Evolutionary conservation across 2,888 invertebrate genomes (phyloP).

Genomic region (Chrysolina oricalcia): DNA sequence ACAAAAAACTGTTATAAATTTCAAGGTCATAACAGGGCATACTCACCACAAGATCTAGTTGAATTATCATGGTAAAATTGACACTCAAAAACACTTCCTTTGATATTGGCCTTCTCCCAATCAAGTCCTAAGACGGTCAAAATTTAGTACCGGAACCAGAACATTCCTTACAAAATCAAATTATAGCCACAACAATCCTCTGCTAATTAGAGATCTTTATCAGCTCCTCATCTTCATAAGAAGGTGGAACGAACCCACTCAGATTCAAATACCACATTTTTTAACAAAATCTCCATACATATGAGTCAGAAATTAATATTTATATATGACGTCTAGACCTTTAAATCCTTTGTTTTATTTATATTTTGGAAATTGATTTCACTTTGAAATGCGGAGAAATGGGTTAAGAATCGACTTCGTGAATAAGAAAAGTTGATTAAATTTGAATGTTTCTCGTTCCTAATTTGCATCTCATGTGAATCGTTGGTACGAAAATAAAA

Average conservation of each 20-base stretch:
- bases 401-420: conserved; percentile 45
- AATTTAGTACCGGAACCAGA: neutral
- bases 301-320: conserved; percentile 19
- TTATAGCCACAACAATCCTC: neutral
- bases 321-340: conserved; percentile 31
- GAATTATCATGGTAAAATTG: too few species aligned
- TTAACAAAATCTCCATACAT: conserved; percentile 15
- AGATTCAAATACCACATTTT: conserved; percentile 14
- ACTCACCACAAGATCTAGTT: too few species aligned
- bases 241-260: conserved; percentile 16
- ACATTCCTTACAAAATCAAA: neutral
- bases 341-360: conserved; percentile 39
- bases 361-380: conserved; percentile 49
- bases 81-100: too few species aligned
- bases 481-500: conserved; percentile 30
- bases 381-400: conserved; percentile 49
- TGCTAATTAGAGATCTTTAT: conserved; percentile 1
- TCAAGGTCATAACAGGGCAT: too few species aligned
- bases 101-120: too few species aligned
- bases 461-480: conserved; percentile 43
- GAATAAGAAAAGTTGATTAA: conserved; percentile 37
- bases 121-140: too few species aligned
- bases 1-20: too few species aligned
- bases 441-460: conserved; percentile 40
- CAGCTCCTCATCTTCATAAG: neutral